Evolutionary conservation across 2,113 vertebrate species (phyloP).

Genomic region (Syngnathus scovelli): DNA sequence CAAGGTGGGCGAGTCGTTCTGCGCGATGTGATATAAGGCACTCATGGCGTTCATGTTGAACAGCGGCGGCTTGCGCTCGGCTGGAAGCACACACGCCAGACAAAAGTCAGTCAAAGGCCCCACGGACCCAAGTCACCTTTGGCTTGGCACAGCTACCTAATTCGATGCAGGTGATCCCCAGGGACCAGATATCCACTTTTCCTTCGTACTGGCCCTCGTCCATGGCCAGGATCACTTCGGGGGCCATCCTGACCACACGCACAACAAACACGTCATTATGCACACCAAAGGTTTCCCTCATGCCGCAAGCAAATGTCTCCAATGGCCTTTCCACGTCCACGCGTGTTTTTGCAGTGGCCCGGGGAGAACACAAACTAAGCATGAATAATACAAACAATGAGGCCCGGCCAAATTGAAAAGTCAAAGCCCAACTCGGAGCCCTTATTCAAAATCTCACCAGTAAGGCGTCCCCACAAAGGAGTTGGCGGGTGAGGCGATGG

Average conservation of each 20-base stretch:
- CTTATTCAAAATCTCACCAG: constrained; percentile 73
- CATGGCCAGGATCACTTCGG: constrained; percentile 98
- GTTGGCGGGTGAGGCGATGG: constrained; percentile 94
- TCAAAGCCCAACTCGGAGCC: neutral
- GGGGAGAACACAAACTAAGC: too few species aligned
- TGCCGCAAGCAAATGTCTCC: too few species aligned
- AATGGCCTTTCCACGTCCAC: too few species aligned
- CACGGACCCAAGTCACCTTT: too few species aligned
- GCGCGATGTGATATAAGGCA: constrained; percentile 99
- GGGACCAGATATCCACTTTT: constrained; percentile 95
- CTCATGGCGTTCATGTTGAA: constrained; percentile 99
- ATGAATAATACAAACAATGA: neutral
- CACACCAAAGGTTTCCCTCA: too few species aligned
- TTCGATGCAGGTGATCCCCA: constrained; percentile 98
- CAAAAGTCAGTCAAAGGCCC: neutral
- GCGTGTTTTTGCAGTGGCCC: too few species aligned
- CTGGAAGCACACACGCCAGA: constrained; percentile 62
- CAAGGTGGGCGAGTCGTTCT: constrained; percentile 94
- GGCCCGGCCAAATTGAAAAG: neutral
- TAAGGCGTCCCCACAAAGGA: constrained; percentile 98
- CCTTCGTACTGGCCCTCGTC: constrained; percentile 98
- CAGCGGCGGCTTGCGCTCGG: constrained; percentile 95
- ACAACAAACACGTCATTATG: too few species aligned
- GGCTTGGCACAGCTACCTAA: constrained; percentile 69
- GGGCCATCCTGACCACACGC: constrained; percentile 85